Base-by-base conservation (phyloP, 2,797 vertebrate species). In the Capromys pilorides region DNA sequence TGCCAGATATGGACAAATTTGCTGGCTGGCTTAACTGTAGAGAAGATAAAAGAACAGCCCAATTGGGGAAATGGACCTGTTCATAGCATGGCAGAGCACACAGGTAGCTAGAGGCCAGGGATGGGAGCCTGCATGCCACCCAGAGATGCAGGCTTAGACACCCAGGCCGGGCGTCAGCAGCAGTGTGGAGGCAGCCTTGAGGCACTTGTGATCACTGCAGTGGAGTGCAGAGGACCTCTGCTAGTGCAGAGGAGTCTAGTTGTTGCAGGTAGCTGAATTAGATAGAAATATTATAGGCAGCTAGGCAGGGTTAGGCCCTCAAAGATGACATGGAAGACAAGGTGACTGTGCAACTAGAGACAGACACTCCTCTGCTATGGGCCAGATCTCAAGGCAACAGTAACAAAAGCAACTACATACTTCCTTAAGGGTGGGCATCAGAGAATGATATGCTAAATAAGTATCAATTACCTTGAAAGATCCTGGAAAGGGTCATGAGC, bases 241-340 rank as follows among this genome's bases (percentile, higher is more conserved):
- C 54, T 14, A 19, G 16, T 57, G 54, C 54, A 16, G 13, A 57
- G 54, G 14, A 19, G 14, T 57, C 54, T 98, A 9, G 94, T 98
- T n/a, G n/a, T n/a, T n/a, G n/a, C n/a, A n/a, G n/a, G n/a, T n/a
- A n/a, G n/a, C n/a, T n/a, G n/a, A n/a, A n/a, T n/a, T n/a, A n/a
- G n/a, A n/a, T n/a, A n/a, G n/a, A n/a, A n/a, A n/a, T n/a, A n/a
- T n/a, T n/a, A n/a, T n/a, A n/a, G n/a, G n/a, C n/a, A n/a, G n/a
- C n/a, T n/a, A n/a, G n/a, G n/a, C n/a, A n/a, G n/a, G n/a, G n/a
- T n/a, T n/a, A n/a, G n/a, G 89, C 98, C 94, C 0, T 24, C 97
- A 0, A 97, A 98, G 16, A 84, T 98, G 78, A 98, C 98, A 0
- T 59, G 92, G 73, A 98, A 97, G 95, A 98, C 98, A 8, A 88